Percentiles rank a stretch among this genome's conserved stretches.
These are phyloP conservation scores for Helicoverpa armigera DNA, from an alignment of 1,140 invertebrate species.

Conservation along the genomic window DNA sequence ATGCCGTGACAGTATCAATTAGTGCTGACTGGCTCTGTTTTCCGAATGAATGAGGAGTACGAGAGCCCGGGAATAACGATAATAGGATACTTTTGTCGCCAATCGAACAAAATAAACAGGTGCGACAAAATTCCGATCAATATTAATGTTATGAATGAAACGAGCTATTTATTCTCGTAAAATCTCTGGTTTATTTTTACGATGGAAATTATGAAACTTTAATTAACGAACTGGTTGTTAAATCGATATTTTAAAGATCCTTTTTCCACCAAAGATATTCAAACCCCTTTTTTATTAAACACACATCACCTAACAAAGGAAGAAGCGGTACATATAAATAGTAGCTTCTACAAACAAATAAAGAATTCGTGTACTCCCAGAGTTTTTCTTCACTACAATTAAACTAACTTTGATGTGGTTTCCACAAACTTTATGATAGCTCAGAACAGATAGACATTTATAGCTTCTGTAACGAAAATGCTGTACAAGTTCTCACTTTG, in stretches of 20 bases:
- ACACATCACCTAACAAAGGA: background rate
- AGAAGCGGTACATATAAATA: constrained; percentile 22
- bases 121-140: constrained; percentile 5
- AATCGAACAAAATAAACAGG: constrained; percentile 35
- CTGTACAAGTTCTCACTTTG: background rate
- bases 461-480: constrained; percentile 23
- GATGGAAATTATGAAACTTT: too few species aligned
- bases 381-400: constrained; percentile 46
- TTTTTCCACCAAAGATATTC: too few species aligned
- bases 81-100: constrained; percentile 28
- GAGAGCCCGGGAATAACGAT: constrained; percentile 14
- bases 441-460: constrained; percentile 40
- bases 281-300: background rate
- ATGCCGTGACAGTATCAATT: constrained; percentile 53
- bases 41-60: constrained; percentile 27
- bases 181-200: background rate
- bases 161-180: background rate
- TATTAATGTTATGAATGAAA: background rate
- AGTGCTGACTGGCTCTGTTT: constrained; percentile 36
- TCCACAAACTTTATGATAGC: constrained; percentile 39
- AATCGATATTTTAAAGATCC: too few species aligned
- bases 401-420: constrained; percentile 47
- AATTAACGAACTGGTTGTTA: too few species aligned
- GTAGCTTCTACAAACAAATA: constrained; percentile 39
- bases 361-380: constrained; percentile 14